Evolutionary conservation across 1,140 invertebrate species (phyloP).

Genomic region (Hylaeus anthracinus): DNA sequence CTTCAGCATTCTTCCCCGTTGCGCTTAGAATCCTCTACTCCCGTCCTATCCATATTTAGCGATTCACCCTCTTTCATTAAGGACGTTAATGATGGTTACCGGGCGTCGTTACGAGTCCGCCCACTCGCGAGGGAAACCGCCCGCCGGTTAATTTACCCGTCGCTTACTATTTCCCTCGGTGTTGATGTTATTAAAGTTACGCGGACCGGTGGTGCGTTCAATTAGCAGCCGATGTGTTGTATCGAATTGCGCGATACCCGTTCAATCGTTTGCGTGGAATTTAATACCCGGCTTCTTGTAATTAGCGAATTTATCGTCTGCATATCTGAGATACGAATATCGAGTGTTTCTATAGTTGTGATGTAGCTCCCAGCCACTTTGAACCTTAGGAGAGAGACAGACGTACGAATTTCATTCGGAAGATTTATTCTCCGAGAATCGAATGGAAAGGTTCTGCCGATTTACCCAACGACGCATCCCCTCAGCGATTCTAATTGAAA

Average conservation of each 20-base stretch:
- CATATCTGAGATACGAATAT: constrained; percentile 45
- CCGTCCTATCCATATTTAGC: constrained; percentile 60
- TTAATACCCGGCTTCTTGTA: constrained; percentile 51
- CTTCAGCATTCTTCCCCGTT: constrained; percentile 14
- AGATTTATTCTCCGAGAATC: too few species aligned
- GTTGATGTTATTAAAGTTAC: constrained; percentile 63
- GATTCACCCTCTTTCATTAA: constrained; percentile 73
- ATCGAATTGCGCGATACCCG: constrained; percentile 27
- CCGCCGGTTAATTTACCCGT: constrained; percentile 46
- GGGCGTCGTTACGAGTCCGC: constrained; percentile 30
- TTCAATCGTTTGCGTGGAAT: constrained; percentile 51
- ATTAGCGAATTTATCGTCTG: constrained; percentile 48
- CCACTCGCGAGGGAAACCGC: constrained; percentile 25
- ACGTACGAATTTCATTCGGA: too few species aligned
- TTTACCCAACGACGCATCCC: not conserved
- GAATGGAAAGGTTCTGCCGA: not conserved
- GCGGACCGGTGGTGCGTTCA: constrained; percentile 49
- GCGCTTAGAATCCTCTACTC: constrained; percentile 20
- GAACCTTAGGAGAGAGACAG: too few species aligned
- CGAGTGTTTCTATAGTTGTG: constrained; percentile 3
- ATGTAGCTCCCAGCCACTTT: too few species aligned
- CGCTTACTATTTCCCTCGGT: constrained; percentile 52
- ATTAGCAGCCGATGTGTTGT: constrained; percentile 57
- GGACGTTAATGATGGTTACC: constrained; percentile 70
- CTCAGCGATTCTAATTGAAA: not conserved